Conservation (phyloP, 1,140 invertebrate species). For the Scaptomyza graminum region DNA sequence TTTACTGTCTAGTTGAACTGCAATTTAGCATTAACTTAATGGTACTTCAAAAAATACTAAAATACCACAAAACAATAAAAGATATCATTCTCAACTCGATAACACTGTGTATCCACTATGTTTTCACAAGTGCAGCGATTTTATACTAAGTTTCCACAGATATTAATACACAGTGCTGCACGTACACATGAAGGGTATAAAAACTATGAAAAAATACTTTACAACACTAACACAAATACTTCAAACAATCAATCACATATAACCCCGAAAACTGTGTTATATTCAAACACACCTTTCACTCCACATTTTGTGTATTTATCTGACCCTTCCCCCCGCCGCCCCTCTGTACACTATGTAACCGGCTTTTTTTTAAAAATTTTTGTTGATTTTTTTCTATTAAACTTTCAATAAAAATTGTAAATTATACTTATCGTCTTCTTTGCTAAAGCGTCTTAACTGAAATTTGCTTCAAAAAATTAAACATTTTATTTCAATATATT, state of each 20-base stretch:
- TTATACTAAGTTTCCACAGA: background rate
- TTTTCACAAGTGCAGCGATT: background rate
- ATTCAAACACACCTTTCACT: constrained; percentile 32
- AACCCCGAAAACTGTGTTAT: constrained; percentile 50
- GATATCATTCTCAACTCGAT: constrained; percentile 4
- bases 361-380: constrained; percentile 40
- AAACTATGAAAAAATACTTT: constrained; percentile 61
- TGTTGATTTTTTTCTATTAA: constrained; percentile 2
- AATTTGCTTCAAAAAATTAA: constrained; percentile 5
- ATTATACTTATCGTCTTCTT: constrained; percentile 13
- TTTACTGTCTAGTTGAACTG: constrained; percentile 34
- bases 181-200: constrained; percentile 68
- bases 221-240: constrained; percentile 20
- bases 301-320: constrained; percentile 21
- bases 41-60: too few species aligned
- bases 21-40: constrained; percentile 27
- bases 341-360: constrained; percentile 49
- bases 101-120: constrained; percentile 4
- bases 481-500: background rate
- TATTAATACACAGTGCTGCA: background rate
- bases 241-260: constrained; percentile 29
- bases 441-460: constrained; percentile 15
- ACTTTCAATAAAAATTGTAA: constrained; percentile 4
- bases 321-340: background rate
- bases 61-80: constrained; percentile 2